phyloP scores from a whole-genome alignment of 2,888 invertebrate species.

The Lampropteryx suffumata region DNA sequence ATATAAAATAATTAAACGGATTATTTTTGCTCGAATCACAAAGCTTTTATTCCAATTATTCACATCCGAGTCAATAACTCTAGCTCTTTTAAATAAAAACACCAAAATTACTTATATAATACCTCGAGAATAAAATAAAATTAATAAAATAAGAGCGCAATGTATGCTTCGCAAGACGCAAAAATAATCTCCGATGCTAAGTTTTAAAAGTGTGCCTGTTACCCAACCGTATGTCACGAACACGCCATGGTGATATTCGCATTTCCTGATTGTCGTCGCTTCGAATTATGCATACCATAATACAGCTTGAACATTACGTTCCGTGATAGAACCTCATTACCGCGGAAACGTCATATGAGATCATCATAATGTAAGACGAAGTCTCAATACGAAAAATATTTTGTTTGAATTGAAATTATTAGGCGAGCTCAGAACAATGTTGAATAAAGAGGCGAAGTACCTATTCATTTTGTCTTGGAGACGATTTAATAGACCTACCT shows the following conservation, averaged over 20 bases:
- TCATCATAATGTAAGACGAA: slow-evolving; percentile 8
- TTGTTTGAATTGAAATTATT: neutral
- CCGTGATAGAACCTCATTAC: slow-evolving; percentile 18
- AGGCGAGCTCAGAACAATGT: neutral
- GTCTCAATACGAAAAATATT: slow-evolving; percentile 4
- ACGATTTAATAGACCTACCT: neutral
- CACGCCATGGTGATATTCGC: neutral
- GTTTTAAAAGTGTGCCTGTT: neutral
- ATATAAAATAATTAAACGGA: too few species aligned
- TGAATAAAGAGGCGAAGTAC: neutral
- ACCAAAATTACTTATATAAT: too few species aligned
- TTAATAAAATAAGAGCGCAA: too few species aligned
- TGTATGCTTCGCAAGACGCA: too few species aligned
- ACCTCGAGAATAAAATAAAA: too few species aligned
- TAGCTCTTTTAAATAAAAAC: too few species aligned
- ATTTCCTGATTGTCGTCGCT: slow-evolving; percentile 10
- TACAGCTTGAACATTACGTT: slow-evolving; percentile 15
- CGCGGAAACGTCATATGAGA: slow-evolving; percentile 17
- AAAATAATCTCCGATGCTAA: too few species aligned
- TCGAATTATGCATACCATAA: slow-evolving; percentile 6
- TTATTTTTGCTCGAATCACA: too few species aligned
- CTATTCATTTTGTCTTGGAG: neutral
- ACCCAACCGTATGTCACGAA: neutral
- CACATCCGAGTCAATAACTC: too few species aligned
- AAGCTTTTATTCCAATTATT: too few species aligned